Evolutionary conservation across 1,140 invertebrate species (phyloP), one percentile per base, ranked within the genome.

Genomic region (Aricia agestis): DNA sequence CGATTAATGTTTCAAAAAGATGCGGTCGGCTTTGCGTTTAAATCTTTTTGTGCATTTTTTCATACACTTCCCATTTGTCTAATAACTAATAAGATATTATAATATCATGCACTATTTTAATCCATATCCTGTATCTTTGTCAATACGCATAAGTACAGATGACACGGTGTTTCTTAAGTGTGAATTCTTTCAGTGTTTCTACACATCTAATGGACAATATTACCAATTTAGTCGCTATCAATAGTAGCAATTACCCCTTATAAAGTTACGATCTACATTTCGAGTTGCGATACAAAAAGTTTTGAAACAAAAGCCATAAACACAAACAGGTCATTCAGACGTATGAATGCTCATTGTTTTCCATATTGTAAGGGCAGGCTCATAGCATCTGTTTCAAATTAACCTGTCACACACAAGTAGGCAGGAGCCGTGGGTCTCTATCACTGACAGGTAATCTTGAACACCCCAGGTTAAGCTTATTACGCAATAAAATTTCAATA

Each of bases 341-440:
- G 58, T 18, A 59, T 59, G 58, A 52, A 52, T 52, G 9, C 45
- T 52, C 45, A 52, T 52, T 52, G 45, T 52, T 52, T 52, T 59
- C n/a, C 58, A 18, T 52, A 52, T 59, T 59, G 58, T 59, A 18
- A 18, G 58, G 58, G 58, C 58, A 66, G 19, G 57, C 42, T 42
- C 69, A 66, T 70, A 73, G 73, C 77, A 78, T 75, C 72, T 77
- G 76, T 74, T 66, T 41, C 17, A 66, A 70, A 32, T 72, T 66
- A 19, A 59, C 58, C 58, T 59, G 17, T 18, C 58, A 59, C 58
- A 18, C 6, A 19, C 58, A 59, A 19, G 45, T 11, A 52, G 9
- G 11, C 45, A 52, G 45, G 9, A 52, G 45, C 45, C 11, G 45
- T 15, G 45, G 11, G 13, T 52, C 41, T 2, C 41, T 3, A 1